Conservation (phyloP, 1,140 invertebrate species). For the Himalopsyche phryganea region DNA sequence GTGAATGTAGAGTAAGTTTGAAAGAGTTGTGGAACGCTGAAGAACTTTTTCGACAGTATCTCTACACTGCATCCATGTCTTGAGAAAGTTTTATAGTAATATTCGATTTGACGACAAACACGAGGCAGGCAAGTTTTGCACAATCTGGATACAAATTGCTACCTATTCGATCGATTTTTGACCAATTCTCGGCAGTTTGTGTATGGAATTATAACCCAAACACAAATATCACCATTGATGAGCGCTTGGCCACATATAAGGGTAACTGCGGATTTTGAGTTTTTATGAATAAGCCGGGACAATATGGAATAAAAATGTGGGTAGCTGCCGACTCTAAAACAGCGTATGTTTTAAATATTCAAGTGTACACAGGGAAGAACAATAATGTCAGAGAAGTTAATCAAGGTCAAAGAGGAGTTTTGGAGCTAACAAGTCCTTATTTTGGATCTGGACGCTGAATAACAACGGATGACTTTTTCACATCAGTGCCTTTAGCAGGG, state of each 20-base stretch:
- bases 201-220: too few relatives aligned
- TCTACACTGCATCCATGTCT: slow-evolving; percentile 1
- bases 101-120: not conserved
- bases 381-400: slow-evolving; percentile 19
- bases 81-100: not conserved
- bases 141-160: not conserved
- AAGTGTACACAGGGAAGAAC: slow-evolving; percentile 5
- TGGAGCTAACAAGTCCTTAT: slow-evolving; percentile 32
- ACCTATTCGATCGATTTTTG: not conserved
- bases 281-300: too few relatives aligned
- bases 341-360: too few relatives aligned
- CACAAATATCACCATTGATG: too few relatives aligned
- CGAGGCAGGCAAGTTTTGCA: not conserved
- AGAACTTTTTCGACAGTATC: not conserved
- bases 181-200: too few relatives aligned
- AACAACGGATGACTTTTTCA: slow-evolving; percentile 36
- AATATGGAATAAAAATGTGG: too few relatives aligned
- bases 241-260: too few relatives aligned
- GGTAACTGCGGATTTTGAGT: too few relatives aligned
- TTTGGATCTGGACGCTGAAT: slow-evolving; percentile 30
- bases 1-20: not conserved
- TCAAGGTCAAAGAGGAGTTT: slow-evolving; percentile 29
- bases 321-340: too few relatives aligned
- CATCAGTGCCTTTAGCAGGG: slow-evolving; percentile 23
- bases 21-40: slow-evolving; percentile 5